Conservation (phyloP, 2,888 invertebrate species). For the Mongoloraphidia duomilia region DNA sequence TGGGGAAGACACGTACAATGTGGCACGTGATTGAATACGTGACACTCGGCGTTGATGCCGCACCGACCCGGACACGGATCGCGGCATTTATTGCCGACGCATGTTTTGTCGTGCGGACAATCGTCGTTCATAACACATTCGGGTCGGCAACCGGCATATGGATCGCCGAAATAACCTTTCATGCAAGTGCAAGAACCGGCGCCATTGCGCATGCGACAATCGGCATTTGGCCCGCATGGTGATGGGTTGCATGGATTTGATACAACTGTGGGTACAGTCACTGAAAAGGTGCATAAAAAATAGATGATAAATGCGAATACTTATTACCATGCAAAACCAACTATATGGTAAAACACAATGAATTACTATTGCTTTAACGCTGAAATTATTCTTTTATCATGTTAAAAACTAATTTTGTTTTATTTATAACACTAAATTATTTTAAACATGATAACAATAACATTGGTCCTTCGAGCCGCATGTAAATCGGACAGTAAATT, state of each 20-base stretch:
- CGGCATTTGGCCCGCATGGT: constrained; percentile 66
- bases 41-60: constrained; percentile 63
- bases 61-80: constrained; percentile 67
- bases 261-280: too few species aligned
- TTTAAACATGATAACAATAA: too few species aligned
- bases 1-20: constrained; percentile 60
- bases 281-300: too few species aligned
- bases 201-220: constrained; percentile 59
- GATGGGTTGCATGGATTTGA: constrained; percentile 59
- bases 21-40: constrained; percentile 60
- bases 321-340: too few species aligned
- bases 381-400: too few species aligned
- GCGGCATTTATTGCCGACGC: constrained; percentile 62
- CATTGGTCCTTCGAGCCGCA: too few species aligned
- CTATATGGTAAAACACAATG: too few species aligned
- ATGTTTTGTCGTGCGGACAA: constrained; percentile 54
- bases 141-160: constrained; percentile 64
- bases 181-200: constrained; percentile 65
- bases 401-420: too few species aligned
- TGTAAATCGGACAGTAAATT: too few species aligned
- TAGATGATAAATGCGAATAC: too few species aligned
- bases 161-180: constrained; percentile 61
- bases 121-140: constrained; percentile 68
- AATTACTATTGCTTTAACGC: not conserved
- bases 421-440: too few species aligned